phyloP scores from a whole-genome alignment of 1,140 invertebrate species.

The Apolygus lucorum region DNA sequence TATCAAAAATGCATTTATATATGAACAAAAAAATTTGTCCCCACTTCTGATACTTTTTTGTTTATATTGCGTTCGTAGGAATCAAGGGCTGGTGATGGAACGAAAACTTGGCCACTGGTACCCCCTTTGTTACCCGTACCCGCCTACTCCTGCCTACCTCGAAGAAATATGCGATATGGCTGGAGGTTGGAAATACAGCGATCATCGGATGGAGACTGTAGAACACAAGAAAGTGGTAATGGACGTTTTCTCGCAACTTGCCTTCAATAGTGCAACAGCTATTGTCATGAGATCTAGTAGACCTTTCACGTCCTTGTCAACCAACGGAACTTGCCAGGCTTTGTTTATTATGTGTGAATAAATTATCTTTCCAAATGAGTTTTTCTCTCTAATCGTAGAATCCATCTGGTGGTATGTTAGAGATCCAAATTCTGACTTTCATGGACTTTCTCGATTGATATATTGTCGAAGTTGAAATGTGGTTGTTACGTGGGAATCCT shows the following conservation, averaged over 20 bases:
- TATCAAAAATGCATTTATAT: no score
- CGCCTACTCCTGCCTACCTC: neutral
- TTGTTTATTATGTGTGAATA: neutral
- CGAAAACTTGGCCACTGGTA: neutral
- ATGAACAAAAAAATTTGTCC: no score
- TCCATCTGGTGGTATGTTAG: no score
- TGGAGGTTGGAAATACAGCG: neutral
- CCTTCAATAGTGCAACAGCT: neutral
- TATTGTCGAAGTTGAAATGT: no score
- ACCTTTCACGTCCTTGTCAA: neutral
- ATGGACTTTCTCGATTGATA: no score
- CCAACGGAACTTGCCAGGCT: neutral
- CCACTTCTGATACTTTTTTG: neutral
- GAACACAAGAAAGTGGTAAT: neutral
- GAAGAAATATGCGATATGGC: neutral
- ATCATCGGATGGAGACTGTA: neutral
- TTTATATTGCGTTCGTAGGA: neutral
- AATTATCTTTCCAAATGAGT: no score
- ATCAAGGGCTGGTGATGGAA: neutral
- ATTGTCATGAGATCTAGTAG: neutral
- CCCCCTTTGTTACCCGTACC: neutral
- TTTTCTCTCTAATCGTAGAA: no score
- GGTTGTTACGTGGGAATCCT: no score
- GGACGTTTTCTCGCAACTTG: neutral
- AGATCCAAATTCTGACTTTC: no score